Evolutionary conservation across 2,888 invertebrate species (phyloP).

Genomic region (Oscheius onirici): DNA sequence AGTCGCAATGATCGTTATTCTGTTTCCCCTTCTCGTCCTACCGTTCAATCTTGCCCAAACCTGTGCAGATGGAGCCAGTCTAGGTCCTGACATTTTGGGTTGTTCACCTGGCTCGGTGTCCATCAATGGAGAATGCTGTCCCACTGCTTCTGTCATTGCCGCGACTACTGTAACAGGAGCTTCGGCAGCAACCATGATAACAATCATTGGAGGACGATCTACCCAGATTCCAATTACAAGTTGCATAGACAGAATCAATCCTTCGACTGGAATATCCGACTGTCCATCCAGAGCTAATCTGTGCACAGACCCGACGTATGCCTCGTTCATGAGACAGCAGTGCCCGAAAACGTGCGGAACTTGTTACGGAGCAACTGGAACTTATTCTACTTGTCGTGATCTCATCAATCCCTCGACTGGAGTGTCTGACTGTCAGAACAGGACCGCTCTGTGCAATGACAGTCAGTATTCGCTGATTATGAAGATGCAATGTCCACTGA

Average conservation of each 20-base stretch:
- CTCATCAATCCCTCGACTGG: background rate
- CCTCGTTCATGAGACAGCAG: background rate
- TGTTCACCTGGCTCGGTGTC: too few relatives aligned
- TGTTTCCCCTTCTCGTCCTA: too few relatives aligned
- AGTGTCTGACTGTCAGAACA: background rate
- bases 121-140: too few relatives aligned
- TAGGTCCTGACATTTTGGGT: too few relatives aligned
- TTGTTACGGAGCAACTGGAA: background rate
- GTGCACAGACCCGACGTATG: background rate
- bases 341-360: conserved; percentile 9
- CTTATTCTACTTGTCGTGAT: background rate
- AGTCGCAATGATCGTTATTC: too few relatives aligned
- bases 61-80: background rate
- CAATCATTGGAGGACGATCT: background rate
- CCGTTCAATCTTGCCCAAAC: background rate
- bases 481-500: conserved; percentile 11
- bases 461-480: background rate
- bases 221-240: background rate
- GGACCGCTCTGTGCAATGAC: background rate
- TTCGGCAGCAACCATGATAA: background rate
- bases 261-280: background rate
- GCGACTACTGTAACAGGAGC: background rate
- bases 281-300: background rate
- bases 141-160: background rate
- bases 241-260: background rate